phyloP scores from a whole-genome alignment of 2,888 invertebrate species.

The Caenorhabditis drosophilae region DNA sequence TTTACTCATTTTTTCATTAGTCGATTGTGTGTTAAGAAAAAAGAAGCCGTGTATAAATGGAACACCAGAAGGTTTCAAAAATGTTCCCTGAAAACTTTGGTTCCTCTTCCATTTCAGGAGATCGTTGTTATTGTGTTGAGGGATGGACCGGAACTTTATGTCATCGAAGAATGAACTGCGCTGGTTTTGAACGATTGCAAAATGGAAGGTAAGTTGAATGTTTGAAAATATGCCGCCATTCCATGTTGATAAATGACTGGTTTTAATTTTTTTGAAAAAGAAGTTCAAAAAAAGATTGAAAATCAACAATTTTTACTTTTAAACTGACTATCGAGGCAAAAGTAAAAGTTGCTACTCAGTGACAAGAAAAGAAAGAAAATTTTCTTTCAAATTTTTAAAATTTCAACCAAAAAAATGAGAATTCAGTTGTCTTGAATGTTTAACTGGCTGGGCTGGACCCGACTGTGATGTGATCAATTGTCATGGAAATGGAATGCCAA shows the following conservation, averaged over 20 bases:
- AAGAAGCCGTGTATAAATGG: slow-evolving; percentile 43
- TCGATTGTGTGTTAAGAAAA: slow-evolving; percentile 22
- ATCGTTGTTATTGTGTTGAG: slow-evolving; percentile 41
- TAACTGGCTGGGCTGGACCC: slow-evolving; percentile 42
- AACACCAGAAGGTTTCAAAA: slow-evolving; percentile 34
- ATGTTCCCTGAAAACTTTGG: neutral
- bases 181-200: slow-evolving; percentile 37
- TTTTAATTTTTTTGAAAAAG: no score
- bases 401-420: no score
- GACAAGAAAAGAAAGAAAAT: no score
- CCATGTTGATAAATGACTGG: no score
- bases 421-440: slow-evolving; percentile 43
- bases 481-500: slow-evolving; percentile 40
- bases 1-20: no score
- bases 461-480: slow-evolving; percentile 50
- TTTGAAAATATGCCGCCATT: neutral
- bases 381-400: no score
- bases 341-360: no score
- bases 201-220: slow-evolving; percentile 44
- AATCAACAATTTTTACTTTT: no score
- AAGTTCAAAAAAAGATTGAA: no score
- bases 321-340: no score
- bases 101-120: slow-evolving; percentile 17
- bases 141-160: slow-evolving; percentile 48
- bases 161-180: slow-evolving; percentile 46